Conservation (phyloP, 2,888 invertebrate genomes). For the Metopia argyrocephala region DNA sequence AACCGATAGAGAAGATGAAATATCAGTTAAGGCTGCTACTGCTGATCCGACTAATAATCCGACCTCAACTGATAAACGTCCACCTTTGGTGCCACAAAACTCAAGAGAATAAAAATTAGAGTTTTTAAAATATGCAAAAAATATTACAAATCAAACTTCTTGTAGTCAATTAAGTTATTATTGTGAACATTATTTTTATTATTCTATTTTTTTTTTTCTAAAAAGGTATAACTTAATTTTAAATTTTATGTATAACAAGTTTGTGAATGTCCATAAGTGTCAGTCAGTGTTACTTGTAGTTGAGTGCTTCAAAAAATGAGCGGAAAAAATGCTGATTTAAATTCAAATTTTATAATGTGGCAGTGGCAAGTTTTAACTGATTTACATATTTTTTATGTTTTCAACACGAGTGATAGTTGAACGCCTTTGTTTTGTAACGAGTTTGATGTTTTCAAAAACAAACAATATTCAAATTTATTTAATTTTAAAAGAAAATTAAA, state of each 20-base stretch:
- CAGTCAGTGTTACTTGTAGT: background rate
- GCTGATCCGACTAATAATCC: conserved; percentile 41
- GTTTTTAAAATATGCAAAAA: conserved; percentile 1
- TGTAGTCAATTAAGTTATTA: background rate
- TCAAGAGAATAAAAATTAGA: conserved; percentile 12
- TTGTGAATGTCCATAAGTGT: background rate
- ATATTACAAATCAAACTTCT: conserved; percentile 8
- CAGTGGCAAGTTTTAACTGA: conserved; percentile 61
- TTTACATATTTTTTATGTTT: too few species aligned
- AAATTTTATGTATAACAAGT: background rate
- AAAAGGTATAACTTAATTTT: conserved; percentile 51
- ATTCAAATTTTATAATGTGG: conserved; percentile 12
- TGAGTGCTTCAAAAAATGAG: conserved; percentile 19
- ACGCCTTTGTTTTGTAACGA: too few species aligned
- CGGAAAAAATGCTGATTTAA: conserved; percentile 57
- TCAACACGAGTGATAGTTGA: too few species aligned
- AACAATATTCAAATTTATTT: too few species aligned
- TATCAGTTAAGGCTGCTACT: conserved; percentile 66
- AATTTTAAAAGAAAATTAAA: too few species aligned
- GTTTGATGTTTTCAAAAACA: too few species aligned
- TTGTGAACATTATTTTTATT: background rate
- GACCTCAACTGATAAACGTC: conserved; percentile 25
- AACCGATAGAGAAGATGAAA: conserved; percentile 73
- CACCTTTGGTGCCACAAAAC: conserved; percentile 56
- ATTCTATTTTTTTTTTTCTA: conserved; percentile 2